phyloP scores from a whole-genome alignment of 2,797 vertebrate genomes.

The Amblyopsis hoosieri region DNA sequence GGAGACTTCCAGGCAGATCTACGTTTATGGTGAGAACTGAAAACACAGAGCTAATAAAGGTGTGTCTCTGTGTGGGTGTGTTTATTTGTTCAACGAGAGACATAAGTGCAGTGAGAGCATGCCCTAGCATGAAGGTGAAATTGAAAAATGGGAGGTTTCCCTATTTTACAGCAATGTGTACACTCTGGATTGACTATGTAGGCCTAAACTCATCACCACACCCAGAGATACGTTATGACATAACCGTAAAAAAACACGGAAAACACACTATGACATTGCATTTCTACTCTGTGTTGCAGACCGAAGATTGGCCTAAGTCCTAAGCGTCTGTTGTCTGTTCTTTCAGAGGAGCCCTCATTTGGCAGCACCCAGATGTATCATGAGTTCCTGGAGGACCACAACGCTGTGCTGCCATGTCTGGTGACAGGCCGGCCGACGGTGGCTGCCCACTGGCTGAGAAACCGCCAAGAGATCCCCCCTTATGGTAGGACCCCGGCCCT shows the following conservation, averaged over 20 bases:
- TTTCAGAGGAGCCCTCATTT: constrained; percentile 68
- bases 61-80: no score
- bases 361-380: constrained; percentile 58
- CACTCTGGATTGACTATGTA: no score
- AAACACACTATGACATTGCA: no score
- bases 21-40: constrained; percentile 65
- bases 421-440: constrained; percentile 66
- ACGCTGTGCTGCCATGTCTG: constrained; percentile 60
- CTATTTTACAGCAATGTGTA: no score
- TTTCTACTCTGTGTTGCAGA: no score
- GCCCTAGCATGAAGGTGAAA: no score
- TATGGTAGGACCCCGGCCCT: constrained; percentile 55
- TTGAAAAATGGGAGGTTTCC: no score
- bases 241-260: no score
- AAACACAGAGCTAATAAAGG: neutral
- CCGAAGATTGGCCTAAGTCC: neutral
- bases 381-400: constrained; percentile 72
- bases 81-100: no score
- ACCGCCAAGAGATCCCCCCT: constrained; percentile 29
- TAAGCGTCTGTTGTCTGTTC: neutral
- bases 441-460: constrained; percentile 65
- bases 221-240: no score
- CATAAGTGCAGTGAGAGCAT: no score
- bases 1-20: neutral
- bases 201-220: no score